A percentile compares a stretch with the other conserved stretches of the same genome.
phyloP scores from a whole-genome alignment of 2,888 invertebrate species.

The Mylabris sibirica region DNA sequence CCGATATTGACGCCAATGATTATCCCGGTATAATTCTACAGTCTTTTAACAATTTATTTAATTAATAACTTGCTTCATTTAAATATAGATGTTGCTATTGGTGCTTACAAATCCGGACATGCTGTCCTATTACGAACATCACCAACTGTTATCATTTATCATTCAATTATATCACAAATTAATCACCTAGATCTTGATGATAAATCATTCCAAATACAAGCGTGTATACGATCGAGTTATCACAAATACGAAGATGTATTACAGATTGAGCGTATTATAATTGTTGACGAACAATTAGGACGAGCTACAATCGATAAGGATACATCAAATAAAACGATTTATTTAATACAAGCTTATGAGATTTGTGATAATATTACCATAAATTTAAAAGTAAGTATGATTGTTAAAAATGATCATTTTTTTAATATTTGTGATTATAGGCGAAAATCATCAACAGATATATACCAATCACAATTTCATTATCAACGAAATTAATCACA shows the following conservation, averaged over 20 bases:
- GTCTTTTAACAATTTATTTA: neutral
- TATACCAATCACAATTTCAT: constrained; percentile 41
- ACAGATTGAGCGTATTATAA: constrained; percentile 35
- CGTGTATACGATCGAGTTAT: constrained; percentile 19
- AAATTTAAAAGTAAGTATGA: constrained; percentile 23
- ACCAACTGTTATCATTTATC: constrained; percentile 52
- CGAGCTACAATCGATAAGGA: constrained; percentile 29
- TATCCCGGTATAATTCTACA: constrained; percentile 64
- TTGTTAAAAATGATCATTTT: neutral
- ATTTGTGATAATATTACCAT: constrained; percentile 36
- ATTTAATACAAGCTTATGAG: constrained; percentile 17
- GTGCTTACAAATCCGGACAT: constrained; percentile 66
- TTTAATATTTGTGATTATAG: constrained; percentile 3
- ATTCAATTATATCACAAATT: constrained; percentile 23
- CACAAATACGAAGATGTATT: constrained; percentile 9
- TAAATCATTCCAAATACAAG: constrained; percentile 18
- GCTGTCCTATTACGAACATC: constrained; percentile 64
- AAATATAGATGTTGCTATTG: constrained; percentile 67
- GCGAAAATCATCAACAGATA: constrained; percentile 26
- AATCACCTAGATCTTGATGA: constrained; percentile 17
- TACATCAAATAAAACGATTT: constrained; percentile 16
- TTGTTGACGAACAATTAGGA: constrained; percentile 35
- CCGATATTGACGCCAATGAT: constrained; percentile 69
- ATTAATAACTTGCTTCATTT: neutral
- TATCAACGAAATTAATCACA: constrained; percentile 31